A percentile compares a stretch with the other conserved stretches of the same genome.
phyloP scores from a whole-genome alignment of 2,113 vertebrate species.

The Spizaetus ornatus region DNA sequence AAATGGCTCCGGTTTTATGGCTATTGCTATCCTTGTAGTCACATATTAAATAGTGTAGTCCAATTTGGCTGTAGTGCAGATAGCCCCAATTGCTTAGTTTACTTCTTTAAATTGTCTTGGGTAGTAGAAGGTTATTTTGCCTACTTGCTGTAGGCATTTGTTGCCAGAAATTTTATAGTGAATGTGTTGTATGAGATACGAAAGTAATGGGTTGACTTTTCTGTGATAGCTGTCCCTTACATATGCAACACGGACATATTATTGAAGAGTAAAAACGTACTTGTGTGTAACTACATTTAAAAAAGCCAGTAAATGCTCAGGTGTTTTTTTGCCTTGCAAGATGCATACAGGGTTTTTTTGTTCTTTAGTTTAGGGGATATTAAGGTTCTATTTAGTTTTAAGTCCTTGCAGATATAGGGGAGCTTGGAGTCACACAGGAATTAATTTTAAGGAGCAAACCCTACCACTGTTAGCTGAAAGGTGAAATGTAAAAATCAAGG shows the following conservation, averaged over 20 bases:
- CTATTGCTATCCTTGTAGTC: not conserved
- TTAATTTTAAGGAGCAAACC: not conserved
- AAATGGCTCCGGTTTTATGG: not conserved
- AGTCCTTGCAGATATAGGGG: not conserved
- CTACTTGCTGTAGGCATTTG: not conserved
- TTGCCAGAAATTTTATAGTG: not conserved
- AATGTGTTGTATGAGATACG: not conserved
- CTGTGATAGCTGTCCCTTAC: not conserved
- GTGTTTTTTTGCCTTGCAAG: not conserved
- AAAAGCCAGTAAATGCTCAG: not conserved
- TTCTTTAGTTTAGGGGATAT: not conserved
- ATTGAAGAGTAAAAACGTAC: not conserved
- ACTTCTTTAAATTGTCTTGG: not conserved
- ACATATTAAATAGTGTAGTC: not conserved
- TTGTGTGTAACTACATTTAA: not conserved
- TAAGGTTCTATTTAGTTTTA: not conserved
- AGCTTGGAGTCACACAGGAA: not conserved
- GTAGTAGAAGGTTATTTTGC: not conserved
- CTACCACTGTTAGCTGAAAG: not conserved
- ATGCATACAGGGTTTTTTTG: not conserved
- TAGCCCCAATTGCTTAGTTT: not conserved
- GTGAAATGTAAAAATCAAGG: not conserved
- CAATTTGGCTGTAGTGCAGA: not conserved
- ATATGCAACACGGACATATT: rapidly evolving
- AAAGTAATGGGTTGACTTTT: not conserved